phyloP scores from a whole-genome alignment of 2,797 vertebrate species.

The Sorex maritimensis region DNA sequence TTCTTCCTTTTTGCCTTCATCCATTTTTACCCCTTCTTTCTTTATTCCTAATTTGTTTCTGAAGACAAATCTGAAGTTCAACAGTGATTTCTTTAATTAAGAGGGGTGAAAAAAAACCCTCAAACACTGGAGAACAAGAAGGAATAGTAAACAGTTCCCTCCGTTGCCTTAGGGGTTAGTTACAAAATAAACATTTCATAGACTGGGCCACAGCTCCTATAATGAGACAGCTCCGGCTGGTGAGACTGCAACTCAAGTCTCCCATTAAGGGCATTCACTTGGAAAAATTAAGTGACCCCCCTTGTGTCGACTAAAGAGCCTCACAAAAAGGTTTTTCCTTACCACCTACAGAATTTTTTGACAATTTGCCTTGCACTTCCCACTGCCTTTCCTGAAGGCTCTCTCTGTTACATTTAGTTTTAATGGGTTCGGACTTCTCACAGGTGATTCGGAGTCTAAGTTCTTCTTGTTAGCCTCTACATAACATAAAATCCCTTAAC shows the following conservation, averaged over 20 bases:
- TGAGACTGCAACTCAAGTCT: slow-evolving; percentile 72
- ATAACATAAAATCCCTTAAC: slow-evolving; percentile 66
- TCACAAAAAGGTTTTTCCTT: slow-evolving; percentile 77
- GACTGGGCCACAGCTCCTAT: slow-evolving; percentile 76
- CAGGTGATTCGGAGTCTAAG: slow-evolving; percentile 51
- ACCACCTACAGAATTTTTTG: slow-evolving; percentile 82
- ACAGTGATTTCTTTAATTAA: slow-evolving; percentile 82
- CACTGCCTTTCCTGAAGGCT: slow-evolving; percentile 60
- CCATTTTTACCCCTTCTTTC: background rate
- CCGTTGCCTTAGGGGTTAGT: slow-evolving; percentile 76
- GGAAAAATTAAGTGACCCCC: slow-evolving; percentile 86
- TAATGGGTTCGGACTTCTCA: slow-evolving; percentile 59
- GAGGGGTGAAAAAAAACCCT: background rate
- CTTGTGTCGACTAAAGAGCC: slow-evolving; percentile 74
- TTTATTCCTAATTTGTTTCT: slow-evolving; percentile 4
- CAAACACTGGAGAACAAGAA: slow-evolving; percentile 71
- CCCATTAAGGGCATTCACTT: slow-evolving; percentile 81
- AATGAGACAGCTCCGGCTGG: slow-evolving; percentile 73
- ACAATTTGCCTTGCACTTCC: slow-evolving; percentile 69
- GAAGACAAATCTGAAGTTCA: slow-evolving; percentile 84
- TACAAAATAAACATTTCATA: slow-evolving; percentile 85
- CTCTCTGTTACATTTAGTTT: slow-evolving; percentile 61
- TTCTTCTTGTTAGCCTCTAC: slow-evolving; percentile 21
- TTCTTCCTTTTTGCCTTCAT: background rate
- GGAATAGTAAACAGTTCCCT: slow-evolving; percentile 77